Conservation (phyloP, 2,113 vertebrate genomes). For the Ameiurus melas region DNA sequence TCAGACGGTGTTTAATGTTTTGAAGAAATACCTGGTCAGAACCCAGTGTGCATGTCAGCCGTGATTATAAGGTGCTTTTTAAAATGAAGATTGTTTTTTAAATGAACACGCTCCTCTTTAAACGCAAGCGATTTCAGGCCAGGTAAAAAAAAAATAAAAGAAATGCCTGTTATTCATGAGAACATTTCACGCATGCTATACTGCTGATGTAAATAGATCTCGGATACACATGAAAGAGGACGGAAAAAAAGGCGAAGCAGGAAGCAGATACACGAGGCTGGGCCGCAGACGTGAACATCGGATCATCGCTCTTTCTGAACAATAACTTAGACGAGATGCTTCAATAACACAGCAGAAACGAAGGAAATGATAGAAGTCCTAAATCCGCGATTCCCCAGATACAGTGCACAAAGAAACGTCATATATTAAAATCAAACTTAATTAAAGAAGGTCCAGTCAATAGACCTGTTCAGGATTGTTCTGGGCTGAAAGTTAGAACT, state of each 20-base stretch:
- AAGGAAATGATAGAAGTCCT: conserved; percentile 6
- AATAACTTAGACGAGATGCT: conserved; percentile 36
- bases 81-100: neutral
- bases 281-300: neutral
- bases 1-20: conserved; percentile 1
- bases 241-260: neutral
- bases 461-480: conserved; percentile 35
- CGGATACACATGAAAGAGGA: neutral
- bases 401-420: conserved; percentile 34
- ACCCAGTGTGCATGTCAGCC: conserved; percentile 25
- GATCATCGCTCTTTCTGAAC: neutral
- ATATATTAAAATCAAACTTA: conserved; percentile 54
- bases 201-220: neutral
- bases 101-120: neutral
- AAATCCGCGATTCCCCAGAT: conserved; percentile 20
- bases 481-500: conserved; percentile 34
- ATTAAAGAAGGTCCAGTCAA: conserved; percentile 34
- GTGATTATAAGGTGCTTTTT: conserved; percentile 21
- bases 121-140: neutral
- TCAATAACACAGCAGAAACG: conserved; percentile 1
- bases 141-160: no score
- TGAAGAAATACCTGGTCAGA: neutral
- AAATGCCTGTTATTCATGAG: neutral
- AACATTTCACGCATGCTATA: neutral
- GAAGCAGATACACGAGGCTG: neutral